Percentiles rank a stretch among this genome's conserved stretches.
phyloP scores from a whole-genome alignment of 2,797 vertebrate species.

The Alosa sapidissima region DNA sequence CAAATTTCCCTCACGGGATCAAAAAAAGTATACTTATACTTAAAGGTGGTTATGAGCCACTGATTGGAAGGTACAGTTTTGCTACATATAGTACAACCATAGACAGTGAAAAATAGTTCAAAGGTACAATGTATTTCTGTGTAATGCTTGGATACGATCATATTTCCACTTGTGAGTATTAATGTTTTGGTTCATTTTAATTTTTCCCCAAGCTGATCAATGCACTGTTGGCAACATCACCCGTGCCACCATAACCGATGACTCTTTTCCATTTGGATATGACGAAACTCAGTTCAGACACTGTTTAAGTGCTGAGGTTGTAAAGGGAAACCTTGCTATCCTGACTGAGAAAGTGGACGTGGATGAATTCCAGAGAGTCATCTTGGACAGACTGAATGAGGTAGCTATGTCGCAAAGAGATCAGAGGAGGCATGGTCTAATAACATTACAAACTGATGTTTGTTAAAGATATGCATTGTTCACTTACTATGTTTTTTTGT shows the following conservation, averaged over 20 bases:
- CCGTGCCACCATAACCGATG: constrained; percentile 13
- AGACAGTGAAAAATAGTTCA: background rate
- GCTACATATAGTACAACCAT: background rate
- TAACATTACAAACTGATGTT: background rate
- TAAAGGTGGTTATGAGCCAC: no score
- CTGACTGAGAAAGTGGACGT: constrained; percentile 43
- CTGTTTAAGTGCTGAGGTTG: constrained; percentile 30
- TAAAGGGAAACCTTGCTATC: constrained; percentile 36
- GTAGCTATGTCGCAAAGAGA: constrained; percentile 24
- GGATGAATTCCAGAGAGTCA: constrained; percentile 28
- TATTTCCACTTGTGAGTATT: background rate
- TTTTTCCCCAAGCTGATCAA: background rate
- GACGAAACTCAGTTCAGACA: background rate
- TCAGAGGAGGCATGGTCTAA: background rate
- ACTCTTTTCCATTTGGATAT: constrained; percentile 41
- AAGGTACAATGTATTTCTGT: background rate
- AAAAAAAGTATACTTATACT: no score
- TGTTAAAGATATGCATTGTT: background rate
- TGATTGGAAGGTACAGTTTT: background rate
- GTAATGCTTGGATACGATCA: background rate
- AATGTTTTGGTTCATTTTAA: background rate
- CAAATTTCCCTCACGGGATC: no score
- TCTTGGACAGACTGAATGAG: constrained; percentile 44
- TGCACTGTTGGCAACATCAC: constrained; percentile 35
- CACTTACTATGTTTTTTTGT: constrained; percentile 2